Evolutionary conservation across 2,797 vertebrate genomes (phyloP).

Genomic region (Acestrorhynchus altus): DNA sequence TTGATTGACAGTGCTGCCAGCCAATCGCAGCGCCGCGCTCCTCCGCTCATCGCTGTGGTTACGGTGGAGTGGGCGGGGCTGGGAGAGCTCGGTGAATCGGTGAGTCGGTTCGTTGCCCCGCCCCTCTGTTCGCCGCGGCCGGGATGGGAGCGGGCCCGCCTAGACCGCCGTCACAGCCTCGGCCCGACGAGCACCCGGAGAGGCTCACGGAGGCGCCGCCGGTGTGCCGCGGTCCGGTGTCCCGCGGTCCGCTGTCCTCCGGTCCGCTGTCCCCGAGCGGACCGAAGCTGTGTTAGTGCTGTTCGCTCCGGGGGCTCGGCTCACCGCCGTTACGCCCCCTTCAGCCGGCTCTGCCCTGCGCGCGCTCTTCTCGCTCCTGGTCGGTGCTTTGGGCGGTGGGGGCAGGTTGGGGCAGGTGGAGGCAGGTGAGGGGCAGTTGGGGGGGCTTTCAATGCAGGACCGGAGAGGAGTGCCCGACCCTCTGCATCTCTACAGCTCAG

Average conservation of each 20-base stretch:
- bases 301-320: background rate
- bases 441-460: background rate
- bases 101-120: background rate
- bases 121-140: background rate
- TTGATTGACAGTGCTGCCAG: conserved; percentile 26
- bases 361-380: conserved; percentile 33
- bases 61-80: conserved; percentile 45
- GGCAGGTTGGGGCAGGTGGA: no score
- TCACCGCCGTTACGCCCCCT: conserved; percentile 6
- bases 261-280: background rate
- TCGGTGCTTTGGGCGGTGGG: background rate
- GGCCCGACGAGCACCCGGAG: background rate
- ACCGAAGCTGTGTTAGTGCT: background rate
- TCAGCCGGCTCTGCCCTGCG: background rate
- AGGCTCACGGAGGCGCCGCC: background rate
- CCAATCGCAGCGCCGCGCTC: conserved; percentile 47
- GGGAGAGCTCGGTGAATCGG: conserved; percentile 10
- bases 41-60: conserved; percentile 48
- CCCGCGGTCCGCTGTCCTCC: no score
- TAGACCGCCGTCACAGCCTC: background rate
- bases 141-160: background rate
- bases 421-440: no score
- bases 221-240: background rate
- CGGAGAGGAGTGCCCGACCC: conserved; percentile 65
- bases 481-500: conserved; percentile 54